These are phyloP conservation scores for Argyresthia albistria DNA, from an alignment of 2,888 invertebrate species.

Conservation along the genomic window DNA sequence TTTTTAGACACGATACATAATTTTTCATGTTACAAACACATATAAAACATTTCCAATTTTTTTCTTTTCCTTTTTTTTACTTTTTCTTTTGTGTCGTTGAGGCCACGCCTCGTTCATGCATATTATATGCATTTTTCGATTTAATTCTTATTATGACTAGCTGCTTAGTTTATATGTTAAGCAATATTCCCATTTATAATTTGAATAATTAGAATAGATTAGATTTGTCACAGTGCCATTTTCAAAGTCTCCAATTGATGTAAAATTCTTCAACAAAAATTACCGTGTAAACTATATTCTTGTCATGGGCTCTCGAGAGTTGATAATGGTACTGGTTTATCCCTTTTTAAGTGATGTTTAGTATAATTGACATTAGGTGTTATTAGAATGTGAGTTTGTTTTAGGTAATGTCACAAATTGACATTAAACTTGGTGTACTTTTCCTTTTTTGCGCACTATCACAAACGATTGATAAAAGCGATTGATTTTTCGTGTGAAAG, in stretches of 20 bases:
- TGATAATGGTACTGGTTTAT: constrained; percentile 38
- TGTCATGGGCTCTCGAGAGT: constrained; percentile 18
- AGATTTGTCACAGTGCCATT: constrained; percentile 33
- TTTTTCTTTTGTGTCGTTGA: constrained; percentile 19
- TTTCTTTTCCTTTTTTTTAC: constrained; percentile 24
- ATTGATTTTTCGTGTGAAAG: constrained; percentile 2
- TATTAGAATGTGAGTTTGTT: constrained; percentile 30
- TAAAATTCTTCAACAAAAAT: constrained; percentile 16
- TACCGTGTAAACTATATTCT: constrained; percentile 3
- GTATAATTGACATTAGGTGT: constrained; percentile 32
- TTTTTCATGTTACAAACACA: constrained; percentile 30
- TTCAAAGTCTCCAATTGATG: constrained; percentile 29
- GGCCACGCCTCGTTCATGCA: constrained; percentile 37
- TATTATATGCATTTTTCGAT: constrained; percentile 37
- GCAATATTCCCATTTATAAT: constrained; percentile 59
- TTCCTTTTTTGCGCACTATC: constrained; percentile 4
- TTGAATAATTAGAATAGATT: constrained; percentile 27
- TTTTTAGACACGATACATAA: constrained; percentile 49
- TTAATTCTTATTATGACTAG: constrained; percentile 20
- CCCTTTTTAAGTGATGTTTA: constrained; percentile 28
- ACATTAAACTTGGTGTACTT: constrained; percentile 12
- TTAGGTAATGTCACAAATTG: constrained; percentile 8
- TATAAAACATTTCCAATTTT: constrained; percentile 48
- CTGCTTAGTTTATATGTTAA: constrained; percentile 49
- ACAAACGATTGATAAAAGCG: background rate